Percentiles rank a stretch among this genome's conserved stretches.
Evolutionary conservation across 92 coral and sea anemone genomes (phyloP).

Genomic region (Palythoa caribaeorum): DNA sequence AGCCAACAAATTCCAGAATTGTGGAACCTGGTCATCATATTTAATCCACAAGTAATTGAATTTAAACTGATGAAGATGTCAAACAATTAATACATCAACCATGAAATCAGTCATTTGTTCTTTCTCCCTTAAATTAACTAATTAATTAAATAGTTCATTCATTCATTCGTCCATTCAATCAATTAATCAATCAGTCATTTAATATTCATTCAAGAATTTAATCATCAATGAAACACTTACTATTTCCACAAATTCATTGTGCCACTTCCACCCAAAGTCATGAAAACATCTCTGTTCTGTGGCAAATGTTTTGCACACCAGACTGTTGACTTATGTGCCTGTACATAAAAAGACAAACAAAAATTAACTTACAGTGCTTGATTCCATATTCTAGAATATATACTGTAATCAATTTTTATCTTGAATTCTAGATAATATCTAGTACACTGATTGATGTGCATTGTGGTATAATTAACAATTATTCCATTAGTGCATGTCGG

Average conservation of each 20-base stretch:
- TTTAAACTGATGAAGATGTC: no score
- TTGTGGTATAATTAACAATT: no score
- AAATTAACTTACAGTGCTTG: neutral
- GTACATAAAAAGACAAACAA: neutral
- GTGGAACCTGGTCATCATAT: no score
- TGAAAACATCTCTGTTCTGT: slow-evolving; percentile 95
- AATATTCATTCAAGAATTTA: no score
- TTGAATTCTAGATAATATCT: no score
- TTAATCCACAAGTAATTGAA: no score
- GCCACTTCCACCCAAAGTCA: slow-evolving; percentile 98
- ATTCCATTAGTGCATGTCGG: no score
- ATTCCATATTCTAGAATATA: neutral
- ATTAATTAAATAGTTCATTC: neutral
- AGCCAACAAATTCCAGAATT: no score
- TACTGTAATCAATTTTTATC: neutral
- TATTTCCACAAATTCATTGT: slow-evolving; percentile 97
- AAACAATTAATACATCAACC: neutral
- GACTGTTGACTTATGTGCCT: slow-evolving; percentile 98
- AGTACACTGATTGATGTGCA: no score
- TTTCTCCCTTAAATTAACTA: neutral
- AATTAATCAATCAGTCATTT: neutral
- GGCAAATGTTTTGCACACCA: slow-evolving; percentile 98
- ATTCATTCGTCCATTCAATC: neutral
- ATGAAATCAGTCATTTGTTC: neutral
- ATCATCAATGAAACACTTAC: slow-evolving; percentile 62